These are phyloP conservation scores for Acanthopleura granulata DNA, from an alignment of 2,888 invertebrate species.

Conservation along the genomic window DNA sequence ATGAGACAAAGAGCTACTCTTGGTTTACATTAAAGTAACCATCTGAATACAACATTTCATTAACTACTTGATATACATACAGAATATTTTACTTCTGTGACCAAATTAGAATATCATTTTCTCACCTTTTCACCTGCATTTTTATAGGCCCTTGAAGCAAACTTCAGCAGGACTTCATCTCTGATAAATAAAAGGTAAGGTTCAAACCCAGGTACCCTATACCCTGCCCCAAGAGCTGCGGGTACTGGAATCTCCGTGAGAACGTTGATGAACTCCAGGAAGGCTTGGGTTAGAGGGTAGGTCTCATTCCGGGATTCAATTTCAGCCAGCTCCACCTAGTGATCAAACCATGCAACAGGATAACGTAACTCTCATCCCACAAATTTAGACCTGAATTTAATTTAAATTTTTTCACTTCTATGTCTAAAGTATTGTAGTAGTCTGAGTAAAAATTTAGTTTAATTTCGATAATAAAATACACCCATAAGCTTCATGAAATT, in stretches of 20 bases:
- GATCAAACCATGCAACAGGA: background rate
- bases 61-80: no score
- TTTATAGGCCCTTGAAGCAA: slow-evolving; percentile 84
- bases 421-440: no score
- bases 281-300: slow-evolving; percentile 88
- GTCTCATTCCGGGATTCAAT: slow-evolving; percentile 91
- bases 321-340: slow-evolving; percentile 88
- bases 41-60: background rate
- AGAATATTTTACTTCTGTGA: no score
- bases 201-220: slow-evolving; percentile 86
- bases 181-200: slow-evolving; percentile 89
- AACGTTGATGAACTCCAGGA: slow-evolving; percentile 81
- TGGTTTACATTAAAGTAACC: background rate
- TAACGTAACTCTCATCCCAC: background rate
- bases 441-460: no score
- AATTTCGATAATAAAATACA: no score
- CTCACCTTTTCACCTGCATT: slow-evolving; percentile 79
- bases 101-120: no score
- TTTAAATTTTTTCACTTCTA: no score
- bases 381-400: no score
- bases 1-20: no score
- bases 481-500: no score
- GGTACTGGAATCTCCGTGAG: slow-evolving; percentile 74
- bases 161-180: slow-evolving; percentile 84
- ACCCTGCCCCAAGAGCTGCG: slow-evolving; percentile 80